Evolutionary conservation across 2,113 vertebrate species (phyloP).

Genomic region (Pseudonaja textilis): DNA sequence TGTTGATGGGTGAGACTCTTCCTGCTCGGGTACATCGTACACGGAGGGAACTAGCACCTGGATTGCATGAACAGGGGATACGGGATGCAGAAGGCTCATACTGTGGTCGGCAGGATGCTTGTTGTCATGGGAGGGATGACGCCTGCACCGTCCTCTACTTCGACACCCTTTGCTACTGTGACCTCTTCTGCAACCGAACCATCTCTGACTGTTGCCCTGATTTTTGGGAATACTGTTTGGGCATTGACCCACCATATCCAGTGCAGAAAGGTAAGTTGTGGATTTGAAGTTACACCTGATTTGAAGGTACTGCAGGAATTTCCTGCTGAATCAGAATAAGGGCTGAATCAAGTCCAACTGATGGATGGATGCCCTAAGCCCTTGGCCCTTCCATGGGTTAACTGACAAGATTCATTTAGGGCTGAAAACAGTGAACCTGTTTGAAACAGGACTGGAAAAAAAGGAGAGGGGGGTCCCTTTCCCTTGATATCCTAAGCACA

Average conservation of each 20-base stretch:
- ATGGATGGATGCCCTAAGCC: background rate
- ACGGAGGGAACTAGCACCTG: slow-evolving; percentile 77
- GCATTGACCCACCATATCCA: slow-evolving; percentile 76
- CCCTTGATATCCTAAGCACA: background rate
- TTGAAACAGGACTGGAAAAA: background rate
- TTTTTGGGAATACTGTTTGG: slow-evolving; percentile 93
- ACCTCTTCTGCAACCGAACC: slow-evolving; percentile 97
- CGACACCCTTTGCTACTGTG: slow-evolving; percentile 95
- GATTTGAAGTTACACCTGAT: background rate
- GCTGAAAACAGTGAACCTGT: background rate
- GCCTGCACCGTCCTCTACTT: slow-evolving; percentile 88
- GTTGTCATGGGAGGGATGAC: slow-evolving; percentile 86
- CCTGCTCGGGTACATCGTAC: slow-evolving; percentile 42
- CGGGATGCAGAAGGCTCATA: slow-evolving; percentile 85
- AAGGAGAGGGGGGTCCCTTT: background rate
- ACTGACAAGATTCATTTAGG: background rate
- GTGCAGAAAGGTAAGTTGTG: slow-evolving; percentile 54
- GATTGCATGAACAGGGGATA: slow-evolving; percentile 83
- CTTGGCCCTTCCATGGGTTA: background rate
- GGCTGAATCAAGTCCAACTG: background rate
- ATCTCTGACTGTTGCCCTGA: slow-evolving; percentile 96
- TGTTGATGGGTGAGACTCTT: slow-evolving; percentile 65
- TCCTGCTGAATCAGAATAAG: background rate
- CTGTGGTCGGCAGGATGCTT: slow-evolving; percentile 81
- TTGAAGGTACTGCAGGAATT: background rate